A percentile compares a stretch with the other conserved stretches of the same genome.
Evolutionary conservation across 1,140 invertebrate genomes (phyloP).

Genomic region (Zaprionus gabonicus): DNA sequence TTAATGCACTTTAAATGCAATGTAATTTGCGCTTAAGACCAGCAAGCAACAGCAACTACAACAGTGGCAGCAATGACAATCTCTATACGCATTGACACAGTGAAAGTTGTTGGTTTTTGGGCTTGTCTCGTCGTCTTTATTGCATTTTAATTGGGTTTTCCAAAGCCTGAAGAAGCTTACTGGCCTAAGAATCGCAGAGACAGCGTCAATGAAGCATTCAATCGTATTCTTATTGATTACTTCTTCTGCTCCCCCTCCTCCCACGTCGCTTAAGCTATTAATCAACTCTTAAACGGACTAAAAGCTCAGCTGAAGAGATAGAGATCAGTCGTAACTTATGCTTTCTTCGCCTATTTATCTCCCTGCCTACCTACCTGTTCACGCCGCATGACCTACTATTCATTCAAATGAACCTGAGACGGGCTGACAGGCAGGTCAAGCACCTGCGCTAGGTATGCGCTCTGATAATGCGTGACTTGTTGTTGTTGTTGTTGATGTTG

Average conservation of each 20-base stretch:
- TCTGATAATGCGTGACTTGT: constrained; percentile 78
- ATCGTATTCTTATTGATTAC: constrained; percentile 12
- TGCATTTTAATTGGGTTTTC: constrained; percentile 76
- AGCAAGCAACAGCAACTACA: constrained; percentile 3
- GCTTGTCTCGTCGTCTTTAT: constrained; percentile 54
- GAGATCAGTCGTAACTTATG: constrained; percentile 66
- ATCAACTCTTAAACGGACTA: constrained; percentile 51
- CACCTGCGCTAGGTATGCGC: constrained; percentile 57
- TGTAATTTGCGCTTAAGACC: constrained; percentile 53
- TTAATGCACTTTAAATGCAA: constrained; percentile 69
- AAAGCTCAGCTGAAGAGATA: constrained; percentile 44
- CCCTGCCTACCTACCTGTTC: constrained; percentile 54
- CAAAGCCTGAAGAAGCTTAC: constrained; percentile 58
- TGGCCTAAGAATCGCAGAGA: constrained; percentile 26
- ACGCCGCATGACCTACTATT: constrained; percentile 68
- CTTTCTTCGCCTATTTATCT: constrained; percentile 60
- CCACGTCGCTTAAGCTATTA: constrained; percentile 37
- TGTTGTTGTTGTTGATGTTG: background rate
- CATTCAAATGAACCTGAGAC: constrained; percentile 63
- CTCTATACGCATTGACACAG: constrained; percentile 37
- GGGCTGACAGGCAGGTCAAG: constrained; percentile 51
- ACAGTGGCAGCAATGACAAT: constrained; percentile 29
- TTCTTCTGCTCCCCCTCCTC: background rate
- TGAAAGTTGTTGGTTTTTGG: constrained; percentile 71
- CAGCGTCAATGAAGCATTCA: constrained; percentile 41